A percentile compares a stretch with the other conserved stretches of the same genome.
These are phyloP conservation scores for Bergia puertoricense DNA, from an alignment of 92 coral and sea anemone species.

Conservation along the genomic window DNA sequence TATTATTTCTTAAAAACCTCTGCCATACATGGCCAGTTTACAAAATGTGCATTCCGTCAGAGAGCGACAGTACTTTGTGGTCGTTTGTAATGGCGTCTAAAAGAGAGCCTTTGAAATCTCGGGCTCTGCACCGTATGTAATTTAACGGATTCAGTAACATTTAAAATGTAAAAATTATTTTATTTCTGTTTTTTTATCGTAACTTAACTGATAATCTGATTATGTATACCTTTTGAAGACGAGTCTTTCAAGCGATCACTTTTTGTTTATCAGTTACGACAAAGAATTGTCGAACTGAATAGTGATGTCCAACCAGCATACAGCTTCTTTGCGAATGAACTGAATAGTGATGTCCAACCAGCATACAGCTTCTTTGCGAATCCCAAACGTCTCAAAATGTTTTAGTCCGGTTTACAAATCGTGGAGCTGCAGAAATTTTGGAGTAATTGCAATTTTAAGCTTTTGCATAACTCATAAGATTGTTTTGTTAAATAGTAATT, in stretches of 20 bases:
- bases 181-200: not conserved
- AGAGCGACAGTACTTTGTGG: not conserved
- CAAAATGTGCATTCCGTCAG: not conserved
- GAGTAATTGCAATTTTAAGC: not conserved
- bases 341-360: not conserved
- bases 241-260: too few species aligned
- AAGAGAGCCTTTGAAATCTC: not conserved
- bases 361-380: not conserved
- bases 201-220: not conserved
- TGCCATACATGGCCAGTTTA: not conserved
- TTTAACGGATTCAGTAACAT: not conserved
- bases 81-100: not conserved
- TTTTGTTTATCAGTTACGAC: too few species aligned
- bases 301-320: not conserved
- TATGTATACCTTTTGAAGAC: too few species aligned
- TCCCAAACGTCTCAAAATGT: not conserved
- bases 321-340: not conserved
- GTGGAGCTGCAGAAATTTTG: not conserved
- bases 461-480: conserved; percentile 1
- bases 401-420: not conserved
- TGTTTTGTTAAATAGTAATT: conserved; percentile 30
- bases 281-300: not conserved
- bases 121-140: not conserved
- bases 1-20: not conserved
- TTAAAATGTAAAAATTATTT: not conserved